These are phyloP conservation scores for Turritopsis rubra DNA, from an alignment of 30 jellyfish, hydroid and myxozoan species.

Conservation along the genomic window DNA sequence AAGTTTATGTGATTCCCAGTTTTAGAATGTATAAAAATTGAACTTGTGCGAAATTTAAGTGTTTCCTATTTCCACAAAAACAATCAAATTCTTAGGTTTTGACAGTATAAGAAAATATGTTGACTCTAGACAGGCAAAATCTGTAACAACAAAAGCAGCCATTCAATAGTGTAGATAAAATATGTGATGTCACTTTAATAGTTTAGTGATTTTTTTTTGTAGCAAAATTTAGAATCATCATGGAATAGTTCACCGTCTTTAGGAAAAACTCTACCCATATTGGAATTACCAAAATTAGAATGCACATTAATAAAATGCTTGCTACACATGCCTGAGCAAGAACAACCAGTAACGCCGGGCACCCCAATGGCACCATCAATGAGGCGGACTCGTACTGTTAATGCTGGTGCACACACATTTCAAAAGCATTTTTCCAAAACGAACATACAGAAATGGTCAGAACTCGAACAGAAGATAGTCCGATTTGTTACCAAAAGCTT, in stretches of 20 bases:
- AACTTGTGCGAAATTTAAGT: too few relatives aligned
- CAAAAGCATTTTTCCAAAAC: conserved; percentile 48
- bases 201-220: too few relatives aligned
- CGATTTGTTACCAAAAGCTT: conserved; percentile 52
- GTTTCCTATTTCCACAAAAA: too few relatives aligned
- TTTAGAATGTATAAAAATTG: too few relatives aligned
- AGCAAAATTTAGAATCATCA: conserved; percentile 58
- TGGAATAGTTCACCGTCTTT: background rate
- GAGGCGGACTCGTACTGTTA: conserved; percentile 55
- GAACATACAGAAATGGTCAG: conserved; percentile 69
- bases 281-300: conserved; percentile 64
- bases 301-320: conserved; percentile 55
- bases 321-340: conserved; percentile 31
- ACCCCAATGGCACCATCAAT: conserved; percentile 34
- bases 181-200: too few relatives aligned
- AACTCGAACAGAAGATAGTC: conserved; percentile 46
- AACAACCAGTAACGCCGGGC: conserved; percentile 39
- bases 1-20: too few relatives aligned
- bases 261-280: conserved; percentile 32
- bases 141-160: too few relatives aligned
- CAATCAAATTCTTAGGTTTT: too few relatives aligned
- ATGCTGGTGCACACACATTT: conserved; percentile 75
- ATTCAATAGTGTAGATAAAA: too few relatives aligned
- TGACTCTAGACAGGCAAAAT: too few relatives aligned
- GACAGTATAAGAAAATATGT: too few relatives aligned